These are phyloP conservation scores for Drosophila guanche DNA, from an alignment of 1,140 invertebrate species.

Conservation along the genomic window DNA sequence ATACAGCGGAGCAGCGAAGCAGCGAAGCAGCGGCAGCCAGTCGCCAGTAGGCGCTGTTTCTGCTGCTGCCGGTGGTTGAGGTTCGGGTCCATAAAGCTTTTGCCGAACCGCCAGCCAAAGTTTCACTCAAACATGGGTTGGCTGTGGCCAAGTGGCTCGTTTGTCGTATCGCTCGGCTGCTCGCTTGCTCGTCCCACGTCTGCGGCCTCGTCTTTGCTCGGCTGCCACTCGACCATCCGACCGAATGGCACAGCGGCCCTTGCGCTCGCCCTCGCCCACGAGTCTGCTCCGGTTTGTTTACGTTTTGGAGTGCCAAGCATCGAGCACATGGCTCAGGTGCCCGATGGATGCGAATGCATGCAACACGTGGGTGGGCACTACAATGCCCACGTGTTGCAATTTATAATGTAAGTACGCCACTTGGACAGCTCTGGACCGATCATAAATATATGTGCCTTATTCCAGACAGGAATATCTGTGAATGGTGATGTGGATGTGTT, in stretches of 20 bases:
- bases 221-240: constrained; percentile 25
- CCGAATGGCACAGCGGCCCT: constrained; percentile 17
- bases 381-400: not conserved
- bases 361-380: constrained; percentile 56
- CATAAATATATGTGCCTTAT: no score
- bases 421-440: no score
- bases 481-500: no score
- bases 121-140: constrained; percentile 67
- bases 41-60: constrained; percentile 9
- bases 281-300: constrained; percentile 62
- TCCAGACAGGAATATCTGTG: no score
- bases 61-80: not conserved
- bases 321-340: constrained; percentile 8
- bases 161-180: no score
- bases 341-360: constrained; percentile 10
- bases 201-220: constrained; percentile 23
- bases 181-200: not conserved
- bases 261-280: not conserved
- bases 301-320: constrained; percentile 21
- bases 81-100: constrained; percentile 52
- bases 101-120: constrained; percentile 31
- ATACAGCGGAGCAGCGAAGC: constrained; percentile 11
- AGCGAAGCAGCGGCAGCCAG: constrained; percentile 32
- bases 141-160: constrained; percentile 16
- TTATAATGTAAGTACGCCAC: not conserved